Evolutionary conservation across 2,797 vertebrate genomes (phyloP).

Genomic region (Distichodus sexfasciatus): DNA sequence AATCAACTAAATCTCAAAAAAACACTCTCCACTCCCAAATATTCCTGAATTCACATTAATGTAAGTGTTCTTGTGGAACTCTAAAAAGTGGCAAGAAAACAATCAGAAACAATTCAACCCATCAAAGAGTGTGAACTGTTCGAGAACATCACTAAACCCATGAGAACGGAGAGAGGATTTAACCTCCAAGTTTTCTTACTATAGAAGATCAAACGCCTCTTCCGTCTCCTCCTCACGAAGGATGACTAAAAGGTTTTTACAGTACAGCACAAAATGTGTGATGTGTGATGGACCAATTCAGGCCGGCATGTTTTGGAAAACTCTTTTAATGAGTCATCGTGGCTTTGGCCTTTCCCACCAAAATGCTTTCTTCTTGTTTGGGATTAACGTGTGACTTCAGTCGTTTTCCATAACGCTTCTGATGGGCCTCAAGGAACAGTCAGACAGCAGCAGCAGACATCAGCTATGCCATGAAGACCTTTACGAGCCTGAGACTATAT

Average conservation of each 20-base stretch:
- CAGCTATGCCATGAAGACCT: neutral
- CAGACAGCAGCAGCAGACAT: neutral
- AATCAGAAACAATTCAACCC: neutral
- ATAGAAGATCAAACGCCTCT: neutral
- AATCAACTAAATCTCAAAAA: neutral
- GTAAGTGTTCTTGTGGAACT: neutral
- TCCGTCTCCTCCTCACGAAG: neutral
- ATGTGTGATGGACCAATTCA: neutral
- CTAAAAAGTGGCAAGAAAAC: neutral
- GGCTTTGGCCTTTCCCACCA: neutral
- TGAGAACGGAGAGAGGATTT: neutral
- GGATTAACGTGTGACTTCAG: neutral
- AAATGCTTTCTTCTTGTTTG: neutral
- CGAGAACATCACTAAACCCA: neutral
- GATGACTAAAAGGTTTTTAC: neutral
- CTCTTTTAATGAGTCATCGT: neutral
- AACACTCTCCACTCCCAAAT: no score
- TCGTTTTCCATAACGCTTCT: neutral
- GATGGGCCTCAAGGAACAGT: constrained; percentile 6
- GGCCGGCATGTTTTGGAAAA: constrained; percentile 4
- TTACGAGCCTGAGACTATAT: neutral
- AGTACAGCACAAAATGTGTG: no score
- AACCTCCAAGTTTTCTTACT: neutral
- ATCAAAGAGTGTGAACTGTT: neutral
- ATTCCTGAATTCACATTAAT: neutral